Conservation (phyloP, 2,888 invertebrate species). For the Oligia fasciuncula region DNA sequence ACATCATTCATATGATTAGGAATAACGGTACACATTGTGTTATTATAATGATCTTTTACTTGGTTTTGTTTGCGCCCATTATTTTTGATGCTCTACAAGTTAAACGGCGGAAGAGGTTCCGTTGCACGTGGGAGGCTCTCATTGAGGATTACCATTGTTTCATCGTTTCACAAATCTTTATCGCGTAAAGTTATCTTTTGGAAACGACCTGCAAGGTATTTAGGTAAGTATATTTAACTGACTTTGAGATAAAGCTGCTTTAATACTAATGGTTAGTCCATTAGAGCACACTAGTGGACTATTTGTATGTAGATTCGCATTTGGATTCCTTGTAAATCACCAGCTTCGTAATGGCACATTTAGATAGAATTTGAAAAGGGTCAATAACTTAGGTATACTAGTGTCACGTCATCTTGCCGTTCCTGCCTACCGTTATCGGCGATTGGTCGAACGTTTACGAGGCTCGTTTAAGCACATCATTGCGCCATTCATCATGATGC, state of each 20-base stretch:
- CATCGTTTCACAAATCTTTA: conserved; percentile 73
- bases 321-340: conserved; percentile 49
- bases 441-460: conserved; percentile 77
- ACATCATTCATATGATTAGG: conserved; percentile 74
- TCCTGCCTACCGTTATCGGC: conserved; percentile 76
- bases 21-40: conserved; percentile 76
- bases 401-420: conserved; percentile 70
- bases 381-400: conserved; percentile 66
- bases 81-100: conserved; percentile 80
- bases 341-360: conserved; percentile 36
- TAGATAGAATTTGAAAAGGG: conserved; percentile 65
- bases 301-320: conserved; percentile 45
- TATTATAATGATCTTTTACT: conserved; percentile 77
- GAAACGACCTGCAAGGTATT: conserved; percentile 58
- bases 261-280: conserved; percentile 12
- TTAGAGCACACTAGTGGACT: conserved; percentile 18
- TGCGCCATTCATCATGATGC: conserved; percentile 76
- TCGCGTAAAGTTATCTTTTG: conserved; percentile 70
- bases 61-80: conserved; percentile 79
- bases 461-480: conserved; percentile 75
- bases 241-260: conserved; percentile 19
- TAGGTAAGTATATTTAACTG: conserved; percentile 33
- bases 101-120: conserved; percentile 84
- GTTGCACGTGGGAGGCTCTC: conserved; percentile 82
- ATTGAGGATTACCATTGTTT: conserved; percentile 79